phyloP scores from a whole-genome alignment of 1,140 invertebrate species.

The Brachionus rotundiformis region DNA sequence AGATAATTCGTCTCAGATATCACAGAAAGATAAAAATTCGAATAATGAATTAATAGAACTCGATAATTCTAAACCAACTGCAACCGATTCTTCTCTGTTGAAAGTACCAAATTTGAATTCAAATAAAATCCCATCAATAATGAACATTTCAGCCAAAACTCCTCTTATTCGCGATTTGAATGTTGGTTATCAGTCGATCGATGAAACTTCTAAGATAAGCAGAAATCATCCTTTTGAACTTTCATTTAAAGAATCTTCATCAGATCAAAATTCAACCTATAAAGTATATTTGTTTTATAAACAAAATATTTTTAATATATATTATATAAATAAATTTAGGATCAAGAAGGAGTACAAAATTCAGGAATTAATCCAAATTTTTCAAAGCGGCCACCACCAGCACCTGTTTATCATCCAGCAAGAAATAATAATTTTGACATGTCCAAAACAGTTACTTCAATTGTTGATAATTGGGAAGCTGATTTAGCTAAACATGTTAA shows the following conservation, averaged over 20 bases:
- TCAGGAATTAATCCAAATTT: not conserved
- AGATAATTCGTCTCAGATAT: not conserved
- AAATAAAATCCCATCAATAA: not conserved
- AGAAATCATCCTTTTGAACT: conserved; percentile 4
- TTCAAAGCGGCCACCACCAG: not conserved
- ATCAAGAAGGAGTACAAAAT: not conserved
- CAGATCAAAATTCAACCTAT: not conserved
- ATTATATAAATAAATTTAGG: not conserved
- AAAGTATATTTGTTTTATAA: not conserved
- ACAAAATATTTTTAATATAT: not conserved
- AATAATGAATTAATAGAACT: not conserved
- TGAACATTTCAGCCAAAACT: not conserved
- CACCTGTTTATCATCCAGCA: not conserved
- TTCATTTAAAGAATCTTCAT: conserved; percentile 9
- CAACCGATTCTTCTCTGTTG: not conserved
- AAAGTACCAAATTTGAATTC: not conserved
- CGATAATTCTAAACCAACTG: not conserved
- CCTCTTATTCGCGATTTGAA: conserved; percentile 31
- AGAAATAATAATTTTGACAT: conserved; percentile 3
- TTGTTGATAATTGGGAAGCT: conserved; percentile 44
- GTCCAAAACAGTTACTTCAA: not conserved
- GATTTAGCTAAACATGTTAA: conserved; percentile 33
- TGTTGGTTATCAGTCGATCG: not conserved
- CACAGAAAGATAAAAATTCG: not conserved
- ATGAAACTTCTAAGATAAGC: not conserved